Percentiles rank a stretch among this genome's conserved stretches.
Evolutionary conservation across 2,888 invertebrate genomes (phyloP).

Genomic region (Gibbula magus): DNA sequence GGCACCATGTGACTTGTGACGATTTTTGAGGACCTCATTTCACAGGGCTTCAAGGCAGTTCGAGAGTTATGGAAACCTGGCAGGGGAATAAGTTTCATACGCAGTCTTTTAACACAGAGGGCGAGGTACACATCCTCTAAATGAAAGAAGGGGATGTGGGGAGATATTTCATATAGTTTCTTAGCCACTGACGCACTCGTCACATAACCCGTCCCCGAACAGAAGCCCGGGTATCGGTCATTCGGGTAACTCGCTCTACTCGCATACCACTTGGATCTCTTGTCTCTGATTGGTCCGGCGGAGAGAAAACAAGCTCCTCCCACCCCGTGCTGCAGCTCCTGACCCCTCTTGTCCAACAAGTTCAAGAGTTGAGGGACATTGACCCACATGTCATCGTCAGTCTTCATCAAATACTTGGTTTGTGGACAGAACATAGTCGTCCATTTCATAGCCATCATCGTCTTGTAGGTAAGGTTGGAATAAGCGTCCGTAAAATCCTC

Average conservation of each 20-base stretch:
- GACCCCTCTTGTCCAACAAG: not conserved
- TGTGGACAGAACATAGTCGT: conserved; percentile 31
- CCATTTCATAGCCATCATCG: conserved; percentile 45
- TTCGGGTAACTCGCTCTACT: conserved; percentile 52
- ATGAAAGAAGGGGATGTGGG: conserved; percentile 61
- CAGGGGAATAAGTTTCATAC: conserved; percentile 36
- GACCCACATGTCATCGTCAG: conserved; percentile 64
- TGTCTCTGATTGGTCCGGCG: conserved; percentile 47
- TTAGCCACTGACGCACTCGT: conserved; percentile 51
- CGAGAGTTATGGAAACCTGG: conserved; percentile 49
- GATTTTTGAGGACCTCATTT: conserved; percentile 38
- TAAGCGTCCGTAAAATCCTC: conserved; percentile 46
- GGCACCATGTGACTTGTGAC: conserved; percentile 50
- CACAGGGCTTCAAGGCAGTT: conserved; percentile 41
- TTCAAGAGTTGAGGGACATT: conserved; percentile 34
- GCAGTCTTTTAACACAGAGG: conserved; percentile 52
- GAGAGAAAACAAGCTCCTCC: conserved; percentile 46
- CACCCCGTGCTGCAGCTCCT: conserved; percentile 38
- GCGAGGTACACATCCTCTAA: conserved; percentile 65
- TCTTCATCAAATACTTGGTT: conserved; percentile 48
- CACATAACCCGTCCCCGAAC: conserved; percentile 63
- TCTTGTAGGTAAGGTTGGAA: conserved; percentile 46
- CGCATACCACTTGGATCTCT: conserved; percentile 62
- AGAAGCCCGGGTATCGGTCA: conserved; percentile 58
- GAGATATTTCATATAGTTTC: conserved; percentile 51